A percentile compares a stretch with the other conserved stretches of the same genome.
These are phyloP conservation scores for Drosophila hydei DNA, from an alignment of 1,140 invertebrate genomes.

Conservation along the genomic window DNA sequence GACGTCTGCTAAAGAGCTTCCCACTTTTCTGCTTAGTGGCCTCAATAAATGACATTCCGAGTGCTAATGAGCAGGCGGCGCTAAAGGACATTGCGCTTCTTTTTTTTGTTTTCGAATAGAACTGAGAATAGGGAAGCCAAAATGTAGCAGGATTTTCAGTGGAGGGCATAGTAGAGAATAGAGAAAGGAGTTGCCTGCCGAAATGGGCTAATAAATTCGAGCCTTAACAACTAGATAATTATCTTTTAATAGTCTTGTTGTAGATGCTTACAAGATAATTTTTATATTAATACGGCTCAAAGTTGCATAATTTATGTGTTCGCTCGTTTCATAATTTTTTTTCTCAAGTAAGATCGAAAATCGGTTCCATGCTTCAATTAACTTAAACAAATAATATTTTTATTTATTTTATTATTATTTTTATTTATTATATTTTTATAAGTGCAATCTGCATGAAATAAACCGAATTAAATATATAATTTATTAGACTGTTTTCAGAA, in stretches of 20 bases:
- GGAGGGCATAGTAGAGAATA: too few relatives aligned
- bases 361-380: too few relatives aligned
- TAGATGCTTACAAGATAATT: neutral
- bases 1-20: conserved; percentile 48
- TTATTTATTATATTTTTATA: too few relatives aligned
- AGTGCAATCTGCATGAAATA: too few relatives aligned
- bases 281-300: neutral
- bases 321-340: too few relatives aligned
- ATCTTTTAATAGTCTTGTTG: neutral
- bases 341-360: too few relatives aligned
- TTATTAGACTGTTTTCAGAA: too few relatives aligned
- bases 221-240: conserved; percentile 1
- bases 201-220: neutral
- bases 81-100: conserved; percentile 14
- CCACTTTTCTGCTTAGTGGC: conserved; percentile 34
- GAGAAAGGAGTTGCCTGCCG: neutral
- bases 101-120: neutral
- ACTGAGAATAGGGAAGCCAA: neutral
- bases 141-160: neutral
- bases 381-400: too few relatives aligned
- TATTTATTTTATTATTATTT: too few relatives aligned
- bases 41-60: conserved; percentile 47
- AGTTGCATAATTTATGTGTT: neutral
- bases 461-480: too few relatives aligned
- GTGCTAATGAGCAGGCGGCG: conserved; percentile 52